Evolutionary conservation across 2,888 invertebrate species (phyloP).

Genomic region (Melipona bicolor): DNA sequence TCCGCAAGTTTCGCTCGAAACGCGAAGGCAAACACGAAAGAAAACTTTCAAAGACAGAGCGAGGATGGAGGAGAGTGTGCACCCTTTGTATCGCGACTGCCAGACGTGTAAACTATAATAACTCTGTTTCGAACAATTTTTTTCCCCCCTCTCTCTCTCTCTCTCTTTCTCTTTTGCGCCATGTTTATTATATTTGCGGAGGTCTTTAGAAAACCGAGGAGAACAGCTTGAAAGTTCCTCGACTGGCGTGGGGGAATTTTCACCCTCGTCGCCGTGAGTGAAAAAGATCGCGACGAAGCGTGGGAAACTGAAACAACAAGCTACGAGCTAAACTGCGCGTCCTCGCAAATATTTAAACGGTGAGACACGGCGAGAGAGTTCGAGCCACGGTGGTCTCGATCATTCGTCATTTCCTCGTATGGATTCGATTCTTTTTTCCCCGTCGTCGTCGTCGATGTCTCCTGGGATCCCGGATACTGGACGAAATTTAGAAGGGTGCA

Average conservation of each 20-base stretch:
- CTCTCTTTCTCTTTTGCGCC: too few relatives aligned
- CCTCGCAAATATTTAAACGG: constrained; percentile 9
- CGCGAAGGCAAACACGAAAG: background rate
- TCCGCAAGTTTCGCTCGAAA: background rate
- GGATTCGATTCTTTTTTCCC: background rate
- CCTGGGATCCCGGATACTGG: background rate
- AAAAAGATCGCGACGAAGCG: background rate
- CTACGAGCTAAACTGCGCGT: background rate
- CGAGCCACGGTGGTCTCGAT: background rate
- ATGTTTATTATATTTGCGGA: constrained; percentile 14
- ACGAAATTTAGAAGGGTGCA: constrained; percentile 31
- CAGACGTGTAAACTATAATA: constrained; percentile 3
- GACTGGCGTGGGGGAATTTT: too few relatives aligned
- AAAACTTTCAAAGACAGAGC: background rate
- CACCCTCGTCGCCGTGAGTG: too few relatives aligned
- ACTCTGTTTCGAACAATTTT: background rate
- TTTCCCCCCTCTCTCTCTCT: background rate
- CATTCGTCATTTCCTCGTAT: constrained; percentile 7
- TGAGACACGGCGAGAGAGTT: constrained; percentile 4
- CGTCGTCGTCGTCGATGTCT: background rate
- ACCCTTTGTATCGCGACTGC: background rate
- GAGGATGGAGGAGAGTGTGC: background rate
- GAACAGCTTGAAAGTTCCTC: background rate
- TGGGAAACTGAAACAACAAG: background rate
- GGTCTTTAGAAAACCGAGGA: background rate